A percentile compares a stretch with the other conserved stretches of the same genome.
Evolutionary conservation across 2,888 invertebrate genomes (phyloP).

Genomic region (Hermodice carunculata): DNA sequence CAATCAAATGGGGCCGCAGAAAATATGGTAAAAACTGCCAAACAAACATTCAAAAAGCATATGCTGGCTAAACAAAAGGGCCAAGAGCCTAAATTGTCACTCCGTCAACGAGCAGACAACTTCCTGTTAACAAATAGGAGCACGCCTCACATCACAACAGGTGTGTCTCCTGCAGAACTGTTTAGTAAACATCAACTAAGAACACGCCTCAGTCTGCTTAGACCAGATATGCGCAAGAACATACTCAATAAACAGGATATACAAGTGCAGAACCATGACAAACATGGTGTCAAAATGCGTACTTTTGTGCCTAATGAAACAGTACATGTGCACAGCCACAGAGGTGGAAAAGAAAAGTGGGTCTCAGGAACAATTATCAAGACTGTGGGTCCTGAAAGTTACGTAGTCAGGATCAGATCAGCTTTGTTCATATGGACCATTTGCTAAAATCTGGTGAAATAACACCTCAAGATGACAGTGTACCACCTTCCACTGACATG

Average conservation of each 20-base stretch:
- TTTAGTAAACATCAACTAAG: background rate
- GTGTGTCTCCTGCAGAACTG: constrained; percentile 1
- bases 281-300: background rate
- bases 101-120: background rate
- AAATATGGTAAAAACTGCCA: background rate
- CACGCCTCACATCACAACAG: constrained; percentile 4
- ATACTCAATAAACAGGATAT: background rate
- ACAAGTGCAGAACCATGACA: background rate
- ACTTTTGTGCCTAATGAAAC: background rate
- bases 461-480: too few relatives aligned
- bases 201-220: background rate
- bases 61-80: constrained; percentile 1
- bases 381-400: background rate
- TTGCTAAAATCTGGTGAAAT: too few relatives aligned
- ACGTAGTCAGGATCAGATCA: background rate
- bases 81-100: background rate
- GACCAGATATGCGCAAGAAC: background rate
- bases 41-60: background rate
- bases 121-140: constrained; percentile 2
- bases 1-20: constrained; percentile 13
- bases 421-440: constrained; percentile 12
- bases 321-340: background rate
- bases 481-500: too few relatives aligned
- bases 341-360: background rate
- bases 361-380: background rate